These are phyloP conservation scores for Brachyopa scutellaris DNA, from an alignment of 2,888 invertebrate species.

Conservation along the genomic window DNA sequence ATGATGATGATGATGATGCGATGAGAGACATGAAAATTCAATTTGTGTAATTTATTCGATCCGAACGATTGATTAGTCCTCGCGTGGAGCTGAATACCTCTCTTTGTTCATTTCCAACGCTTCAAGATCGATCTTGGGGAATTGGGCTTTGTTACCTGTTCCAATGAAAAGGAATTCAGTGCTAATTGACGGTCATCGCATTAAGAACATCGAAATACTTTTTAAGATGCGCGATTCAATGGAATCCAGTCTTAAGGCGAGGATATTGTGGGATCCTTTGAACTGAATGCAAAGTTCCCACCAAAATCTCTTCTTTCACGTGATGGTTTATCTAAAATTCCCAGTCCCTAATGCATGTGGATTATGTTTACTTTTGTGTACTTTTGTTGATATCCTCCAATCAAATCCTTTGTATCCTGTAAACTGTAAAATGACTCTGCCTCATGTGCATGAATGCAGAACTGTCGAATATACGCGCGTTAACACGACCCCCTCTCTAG, in stretches of 20 bases:
- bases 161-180: conserved; percentile 43
- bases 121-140: conserved; percentile 40
- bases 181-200: conserved; percentile 61
- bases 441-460: conserved; percentile 43
- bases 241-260: conserved; percentile 46
- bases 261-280: conserved; percentile 44
- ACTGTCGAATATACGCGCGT: conserved; percentile 47
- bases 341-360: too few species aligned
- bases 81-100: conserved; percentile 47
- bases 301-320: too few species aligned
- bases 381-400: neutral
- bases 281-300: neutral
- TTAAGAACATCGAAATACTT: conserved; percentile 60
- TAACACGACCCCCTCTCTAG: conserved; percentile 36
- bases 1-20: conserved; percentile 29
- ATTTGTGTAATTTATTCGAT: conserved; percentile 71
- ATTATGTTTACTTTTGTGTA: conserved; percentile 14
- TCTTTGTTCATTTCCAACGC: too few species aligned
- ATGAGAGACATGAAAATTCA: conserved; percentile 66
- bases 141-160: conserved; percentile 23
- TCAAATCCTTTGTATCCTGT: too few species aligned
- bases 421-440: neutral
- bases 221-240: conserved; percentile 59
- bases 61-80: conserved; percentile 63
- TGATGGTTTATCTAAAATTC: conserved; percentile 21